Percentiles rank a stretch among this genome's conserved stretches.
Conservation (phyloP, 2,888 invertebrate species). For the Pandemis cinnamomeana region DNA sequence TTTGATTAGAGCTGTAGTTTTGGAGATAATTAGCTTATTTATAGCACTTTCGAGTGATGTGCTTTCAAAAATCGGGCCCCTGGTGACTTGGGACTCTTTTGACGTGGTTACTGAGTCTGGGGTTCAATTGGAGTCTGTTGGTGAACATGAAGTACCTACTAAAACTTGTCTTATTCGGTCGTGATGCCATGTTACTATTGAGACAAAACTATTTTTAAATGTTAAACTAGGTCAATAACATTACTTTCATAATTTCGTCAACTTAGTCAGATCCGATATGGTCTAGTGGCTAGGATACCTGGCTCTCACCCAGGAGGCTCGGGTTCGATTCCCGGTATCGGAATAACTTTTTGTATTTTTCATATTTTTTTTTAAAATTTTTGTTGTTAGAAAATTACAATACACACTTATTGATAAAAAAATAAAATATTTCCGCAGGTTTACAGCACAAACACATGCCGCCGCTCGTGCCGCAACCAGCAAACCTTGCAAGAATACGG, state of each 20-base stretch:
- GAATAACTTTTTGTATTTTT: slow-evolving; percentile 48
- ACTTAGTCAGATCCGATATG: slow-evolving; percentile 62
- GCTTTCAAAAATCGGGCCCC: no score
- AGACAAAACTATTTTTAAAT: background rate
- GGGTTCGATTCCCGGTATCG: slow-evolving; percentile 80
- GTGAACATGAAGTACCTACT: no score
- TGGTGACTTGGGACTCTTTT: no score
- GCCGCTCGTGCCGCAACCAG: slow-evolving; percentile 81
- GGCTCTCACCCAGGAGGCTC: slow-evolving; percentile 57
- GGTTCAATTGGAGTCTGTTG: no score
- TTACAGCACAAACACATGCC: slow-evolving; percentile 85
- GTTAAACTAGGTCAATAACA: no score
- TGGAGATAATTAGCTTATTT: no score
- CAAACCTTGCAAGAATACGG: slow-evolving; percentile 81
- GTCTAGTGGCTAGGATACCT: slow-evolving; percentile 80
- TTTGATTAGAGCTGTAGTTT: no score
- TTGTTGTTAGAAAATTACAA: no score
- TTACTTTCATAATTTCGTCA: background rate
- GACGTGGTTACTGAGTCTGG: no score
- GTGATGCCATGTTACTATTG: background rate
- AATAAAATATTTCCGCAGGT: slow-evolving; percentile 59
- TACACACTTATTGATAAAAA: no score
- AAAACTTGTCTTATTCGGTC: no score
- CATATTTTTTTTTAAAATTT: background rate
- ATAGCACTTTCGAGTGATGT: no score